Evolutionary conservation across 2,888 invertebrate species (phyloP).

Genomic region (Dione juno): DNA sequence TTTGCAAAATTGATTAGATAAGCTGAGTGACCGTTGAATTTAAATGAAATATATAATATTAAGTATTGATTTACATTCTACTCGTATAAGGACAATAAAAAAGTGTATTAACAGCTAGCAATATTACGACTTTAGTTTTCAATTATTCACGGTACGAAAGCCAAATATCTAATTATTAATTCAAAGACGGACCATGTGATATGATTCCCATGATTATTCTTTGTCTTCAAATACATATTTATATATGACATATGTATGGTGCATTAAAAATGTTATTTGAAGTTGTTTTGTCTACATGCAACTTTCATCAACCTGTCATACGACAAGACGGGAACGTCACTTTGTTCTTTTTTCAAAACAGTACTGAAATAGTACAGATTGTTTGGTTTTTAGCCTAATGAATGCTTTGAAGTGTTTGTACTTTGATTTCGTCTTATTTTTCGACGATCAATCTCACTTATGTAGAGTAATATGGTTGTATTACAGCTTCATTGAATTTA

Average conservation of each 20-base stretch:
- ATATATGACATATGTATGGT: not conserved
- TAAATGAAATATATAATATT: no score
- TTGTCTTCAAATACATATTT: not conserved
- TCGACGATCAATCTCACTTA: no score
- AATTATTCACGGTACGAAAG: not conserved
- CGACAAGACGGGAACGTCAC: not conserved
- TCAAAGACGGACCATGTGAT: not conserved
- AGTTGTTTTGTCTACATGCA: not conserved
- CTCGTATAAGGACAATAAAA: not conserved
- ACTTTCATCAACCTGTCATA: not conserved
- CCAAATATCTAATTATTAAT: not conserved
- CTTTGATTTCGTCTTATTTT: no score
- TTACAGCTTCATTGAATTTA: no score
- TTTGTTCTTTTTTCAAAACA: not conserved
- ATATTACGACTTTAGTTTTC: not conserved
- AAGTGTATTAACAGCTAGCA: not conserved
- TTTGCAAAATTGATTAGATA: no score
- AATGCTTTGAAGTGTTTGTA: conserved; percentile 42
- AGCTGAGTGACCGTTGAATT: no score
- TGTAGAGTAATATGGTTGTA: no score
- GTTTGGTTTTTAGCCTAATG: conserved; percentile 53
- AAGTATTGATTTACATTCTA: no score
- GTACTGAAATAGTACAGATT: conserved; percentile 32
- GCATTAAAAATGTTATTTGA: not conserved
- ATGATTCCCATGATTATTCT: not conserved